Percentiles rank a stretch among this genome's conserved stretches.
phyloP scores from a whole-genome alignment of 2,888 invertebrate species.

The Fragum fragum region DNA sequence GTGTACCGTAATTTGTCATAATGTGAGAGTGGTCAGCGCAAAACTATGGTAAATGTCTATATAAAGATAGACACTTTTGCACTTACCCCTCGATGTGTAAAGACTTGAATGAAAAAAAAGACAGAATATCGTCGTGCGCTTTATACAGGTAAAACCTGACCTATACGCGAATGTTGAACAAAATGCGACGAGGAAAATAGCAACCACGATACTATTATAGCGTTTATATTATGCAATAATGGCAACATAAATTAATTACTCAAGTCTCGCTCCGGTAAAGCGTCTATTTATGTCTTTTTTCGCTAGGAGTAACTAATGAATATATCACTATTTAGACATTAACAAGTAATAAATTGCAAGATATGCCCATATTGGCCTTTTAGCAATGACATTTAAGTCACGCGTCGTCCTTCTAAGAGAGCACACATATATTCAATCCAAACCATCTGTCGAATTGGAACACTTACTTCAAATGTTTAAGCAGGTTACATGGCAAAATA shows the following conservation, averaged over 20 bases:
- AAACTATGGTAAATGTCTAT: no score
- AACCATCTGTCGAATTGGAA: neutral
- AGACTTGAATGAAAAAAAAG: no score
- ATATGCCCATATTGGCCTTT: conserved; percentile 61
- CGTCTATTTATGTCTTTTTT: conserved; percentile 46
- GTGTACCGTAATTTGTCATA: no score
- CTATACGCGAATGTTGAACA: no score
- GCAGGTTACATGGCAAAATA: no score
- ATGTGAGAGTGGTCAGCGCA: no score
- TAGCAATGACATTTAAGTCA: conserved; percentile 58
- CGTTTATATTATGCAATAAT: conserved; percentile 49
- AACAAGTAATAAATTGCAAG: conserved; percentile 61
- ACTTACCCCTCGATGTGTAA: no score
- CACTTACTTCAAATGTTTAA: no score
- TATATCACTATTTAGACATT: conserved; percentile 49
- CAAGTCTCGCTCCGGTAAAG: conserved; percentile 1
- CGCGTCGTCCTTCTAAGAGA: conserved; percentile 23
- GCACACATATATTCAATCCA: neutral
- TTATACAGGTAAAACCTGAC: no score
- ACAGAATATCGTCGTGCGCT: no score
- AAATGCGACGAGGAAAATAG: neutral
- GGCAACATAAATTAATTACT: conserved; percentile 21
- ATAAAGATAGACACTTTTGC: no score
- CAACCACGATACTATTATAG: neutral
- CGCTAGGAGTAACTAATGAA: conserved; percentile 42